A percentile compares a stretch with the other conserved stretches of the same genome.
phyloP scores from a whole-genome alignment of 2,113 vertebrate species.

The Pangasianodon hypophthalmus region DNA sequence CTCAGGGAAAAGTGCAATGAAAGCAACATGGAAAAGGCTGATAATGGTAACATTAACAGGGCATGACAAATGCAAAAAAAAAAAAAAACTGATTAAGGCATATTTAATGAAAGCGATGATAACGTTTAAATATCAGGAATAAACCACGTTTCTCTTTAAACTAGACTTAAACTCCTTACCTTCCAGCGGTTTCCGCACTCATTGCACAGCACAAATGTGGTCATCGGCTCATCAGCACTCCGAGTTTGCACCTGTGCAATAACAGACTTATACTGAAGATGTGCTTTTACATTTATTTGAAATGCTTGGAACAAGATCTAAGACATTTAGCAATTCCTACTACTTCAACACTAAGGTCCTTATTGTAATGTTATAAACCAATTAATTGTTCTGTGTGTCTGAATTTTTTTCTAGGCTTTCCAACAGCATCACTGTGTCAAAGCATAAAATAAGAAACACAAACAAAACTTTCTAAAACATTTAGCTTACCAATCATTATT shows the following conservation, averaged over 20 bases:
- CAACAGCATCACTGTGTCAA: neutral
- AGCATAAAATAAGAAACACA: neutral
- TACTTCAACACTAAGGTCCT: neutral
- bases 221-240: constrained; percentile 98
- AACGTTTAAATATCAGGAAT: neutral
- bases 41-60: neutral
- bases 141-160: constrained; percentile 11
- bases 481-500: neutral
- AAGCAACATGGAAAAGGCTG: neutral
- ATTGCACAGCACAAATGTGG: constrained; percentile 95
- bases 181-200: constrained; percentile 99
- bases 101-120: neutral
- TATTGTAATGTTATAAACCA: neutral
- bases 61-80: neutral
- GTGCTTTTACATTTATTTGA: constrained; percentile 9
- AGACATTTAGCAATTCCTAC: neutral
- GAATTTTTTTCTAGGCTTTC: neutral
- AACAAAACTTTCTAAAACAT: neutral
- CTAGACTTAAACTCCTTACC: constrained; percentile 75
- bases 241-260: constrained; percentile 87
- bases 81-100: neutral
- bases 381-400: neutral
- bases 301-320: neutral
- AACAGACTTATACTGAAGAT: neutral
- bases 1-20: neutral